A percentile compares a stretch with the other conserved stretches of the same genome.
Evolutionary conservation across 2,113 vertebrate species (phyloP).

Genomic region (Polyodon spathula): DNA sequence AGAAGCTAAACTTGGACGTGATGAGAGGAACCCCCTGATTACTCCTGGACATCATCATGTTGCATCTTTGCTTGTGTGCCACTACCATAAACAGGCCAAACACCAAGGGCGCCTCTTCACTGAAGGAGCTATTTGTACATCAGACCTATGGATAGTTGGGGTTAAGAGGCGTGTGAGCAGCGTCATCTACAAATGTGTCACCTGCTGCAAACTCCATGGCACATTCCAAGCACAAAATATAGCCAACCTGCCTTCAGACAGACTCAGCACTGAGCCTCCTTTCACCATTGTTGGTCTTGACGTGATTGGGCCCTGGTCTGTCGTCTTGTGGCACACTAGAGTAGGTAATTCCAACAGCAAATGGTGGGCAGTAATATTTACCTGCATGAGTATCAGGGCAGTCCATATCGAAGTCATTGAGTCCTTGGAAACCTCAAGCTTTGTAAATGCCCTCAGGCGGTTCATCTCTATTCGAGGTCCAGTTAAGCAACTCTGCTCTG

Average conservation of each 20-base stretch:
- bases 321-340: not conserved
- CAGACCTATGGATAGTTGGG: conserved; percentile 5
- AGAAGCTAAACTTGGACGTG: not conserved
- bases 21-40: not conserved
- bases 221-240: conserved; percentile 11
- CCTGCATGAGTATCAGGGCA: not conserved
- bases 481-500: not conserved
- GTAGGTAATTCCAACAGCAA: not conserved
- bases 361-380: not conserved
- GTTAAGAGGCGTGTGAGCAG: not conserved
- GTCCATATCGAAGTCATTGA: not conserved
- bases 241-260: conserved; percentile 10
- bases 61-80: not conserved
- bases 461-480: not conserved
- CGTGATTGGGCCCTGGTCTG: conserved; percentile 12
- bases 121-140: not conserved
- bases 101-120: not conserved
- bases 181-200: not conserved
- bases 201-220: conserved; percentile 1
- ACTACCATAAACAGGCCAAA: not conserved
- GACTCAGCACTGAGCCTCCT: conserved; percentile 15
- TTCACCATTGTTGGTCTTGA: conserved; percentile 14
- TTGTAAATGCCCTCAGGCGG: not conserved
- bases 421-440: not conserved
- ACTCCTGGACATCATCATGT: not conserved